Percentiles rank a stretch among this genome's conserved stretches.
phyloP scores from a whole-genome alignment of 2,797 vertebrate genomes.

The Naso thynnoides region DNA sequence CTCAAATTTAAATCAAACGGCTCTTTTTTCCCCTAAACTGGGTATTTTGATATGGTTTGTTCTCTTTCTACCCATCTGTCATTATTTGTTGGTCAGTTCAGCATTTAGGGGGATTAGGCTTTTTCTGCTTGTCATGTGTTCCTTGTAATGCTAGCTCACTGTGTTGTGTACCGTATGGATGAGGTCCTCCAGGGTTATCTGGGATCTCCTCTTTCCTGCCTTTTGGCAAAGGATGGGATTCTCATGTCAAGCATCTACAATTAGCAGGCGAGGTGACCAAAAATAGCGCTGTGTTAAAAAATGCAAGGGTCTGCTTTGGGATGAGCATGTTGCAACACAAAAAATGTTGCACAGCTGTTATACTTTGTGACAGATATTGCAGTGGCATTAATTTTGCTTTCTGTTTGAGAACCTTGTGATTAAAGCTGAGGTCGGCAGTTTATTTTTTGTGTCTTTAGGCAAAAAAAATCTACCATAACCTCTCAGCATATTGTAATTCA shows the following conservation, averaged over 20 bases:
- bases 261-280: neutral
- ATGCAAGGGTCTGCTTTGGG: neutral
- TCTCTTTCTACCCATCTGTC: neutral
- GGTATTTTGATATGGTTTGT: neutral
- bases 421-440: too few species aligned
- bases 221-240: conserved; percentile 23
- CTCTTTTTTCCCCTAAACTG: neutral
- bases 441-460: too few species aligned
- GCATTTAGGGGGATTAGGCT: conserved; percentile 4
- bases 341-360: neutral
- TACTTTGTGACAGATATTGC: neutral
- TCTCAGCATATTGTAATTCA: too few species aligned
- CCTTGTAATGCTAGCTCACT: conserved; percentile 17
- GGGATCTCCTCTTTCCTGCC: conserved; percentile 22
- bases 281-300: conserved; percentile 5
- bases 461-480: too few species aligned
- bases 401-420: neutral
- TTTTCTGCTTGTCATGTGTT: conserved; percentile 6
- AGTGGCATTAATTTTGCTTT: neutral
- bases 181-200: conserved; percentile 29
- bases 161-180: conserved; percentile 26
- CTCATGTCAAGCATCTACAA: conserved; percentile 18
- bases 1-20: conserved; percentile 2
- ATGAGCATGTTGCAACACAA: neutral
- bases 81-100: conserved; percentile 5